These are phyloP conservation scores for Drosophila peninsularis DNA, from an alignment of 2,888 invertebrate genomes.

Conservation along the genomic window DNA sequence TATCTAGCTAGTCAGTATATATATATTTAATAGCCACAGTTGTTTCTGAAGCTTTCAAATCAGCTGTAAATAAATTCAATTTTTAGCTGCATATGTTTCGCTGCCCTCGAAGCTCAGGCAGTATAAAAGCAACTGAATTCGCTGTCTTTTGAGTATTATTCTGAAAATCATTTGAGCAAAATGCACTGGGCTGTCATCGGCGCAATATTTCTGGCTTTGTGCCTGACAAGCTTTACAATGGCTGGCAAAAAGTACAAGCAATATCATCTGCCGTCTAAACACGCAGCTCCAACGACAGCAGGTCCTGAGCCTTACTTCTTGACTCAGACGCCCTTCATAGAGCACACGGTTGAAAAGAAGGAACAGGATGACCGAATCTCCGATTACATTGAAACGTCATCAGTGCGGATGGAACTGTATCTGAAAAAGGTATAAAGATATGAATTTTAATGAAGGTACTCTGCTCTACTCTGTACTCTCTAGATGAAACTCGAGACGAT, in stretches of 20 bases:
- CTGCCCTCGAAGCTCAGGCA: neutral
- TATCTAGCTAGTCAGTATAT: neutral
- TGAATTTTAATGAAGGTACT: neutral
- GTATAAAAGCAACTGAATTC: constrained; percentile 10
- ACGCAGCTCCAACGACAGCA: too few relatives aligned
- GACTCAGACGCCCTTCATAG: neutral
- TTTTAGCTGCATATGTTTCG: neutral
- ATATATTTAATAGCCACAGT: neutral
- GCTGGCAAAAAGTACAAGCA: neutral
- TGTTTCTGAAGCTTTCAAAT: neutral
- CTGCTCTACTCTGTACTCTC: too few relatives aligned
- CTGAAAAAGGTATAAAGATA: neutral
- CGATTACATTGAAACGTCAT: neutral
- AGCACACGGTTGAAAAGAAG: neutral
- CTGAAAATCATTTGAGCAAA: neutral
- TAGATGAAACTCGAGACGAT: neutral
- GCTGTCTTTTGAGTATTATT: neutral
- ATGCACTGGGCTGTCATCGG: neutral
- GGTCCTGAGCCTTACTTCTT: accelerated
- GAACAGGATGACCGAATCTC: neutral
- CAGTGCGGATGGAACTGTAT: neutral
- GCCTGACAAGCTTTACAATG: neutral
- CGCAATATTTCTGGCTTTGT: neutral
- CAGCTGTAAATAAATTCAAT: neutral
- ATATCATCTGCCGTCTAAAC: neutral